Conservation (phyloP, 2,113 vertebrate species). For the Dasyurus viverrinus region DNA sequence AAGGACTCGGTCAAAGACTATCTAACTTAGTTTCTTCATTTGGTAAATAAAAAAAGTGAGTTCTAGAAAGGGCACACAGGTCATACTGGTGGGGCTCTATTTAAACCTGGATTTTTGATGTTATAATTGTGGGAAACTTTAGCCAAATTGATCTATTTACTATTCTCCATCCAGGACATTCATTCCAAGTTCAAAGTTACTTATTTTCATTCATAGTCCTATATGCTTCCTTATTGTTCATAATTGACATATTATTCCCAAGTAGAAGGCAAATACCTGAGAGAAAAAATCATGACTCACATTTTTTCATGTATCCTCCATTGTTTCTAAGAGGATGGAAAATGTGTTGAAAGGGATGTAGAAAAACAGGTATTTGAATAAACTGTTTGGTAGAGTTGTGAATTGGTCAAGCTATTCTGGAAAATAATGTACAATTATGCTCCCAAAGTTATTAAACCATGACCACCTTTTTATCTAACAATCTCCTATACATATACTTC, state of each 20-base stretch:
- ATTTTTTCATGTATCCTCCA: background rate
- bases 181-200: background rate
- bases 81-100: background rate
- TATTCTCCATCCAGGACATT: background rate
- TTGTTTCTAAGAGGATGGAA: background rate
- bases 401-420: background rate
- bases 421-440: background rate
- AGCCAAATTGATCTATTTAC: background rate
- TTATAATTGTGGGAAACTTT: background rate
- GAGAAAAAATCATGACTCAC: background rate
- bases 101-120: background rate
- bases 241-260: background rate
- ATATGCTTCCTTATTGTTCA: background rate
- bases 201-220: background rate
- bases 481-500: background rate
- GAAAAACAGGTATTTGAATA: background rate
- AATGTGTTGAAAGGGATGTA: background rate
- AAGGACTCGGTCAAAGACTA: background rate
- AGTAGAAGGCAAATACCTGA: background rate
- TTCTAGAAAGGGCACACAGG: background rate
- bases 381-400: background rate
- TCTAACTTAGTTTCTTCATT: background rate
- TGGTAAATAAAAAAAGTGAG: background rate
- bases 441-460: background rate
- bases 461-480: background rate